Conservation (phyloP, 2,888 invertebrate species). For the Ochropleura leucogaster region DNA sequence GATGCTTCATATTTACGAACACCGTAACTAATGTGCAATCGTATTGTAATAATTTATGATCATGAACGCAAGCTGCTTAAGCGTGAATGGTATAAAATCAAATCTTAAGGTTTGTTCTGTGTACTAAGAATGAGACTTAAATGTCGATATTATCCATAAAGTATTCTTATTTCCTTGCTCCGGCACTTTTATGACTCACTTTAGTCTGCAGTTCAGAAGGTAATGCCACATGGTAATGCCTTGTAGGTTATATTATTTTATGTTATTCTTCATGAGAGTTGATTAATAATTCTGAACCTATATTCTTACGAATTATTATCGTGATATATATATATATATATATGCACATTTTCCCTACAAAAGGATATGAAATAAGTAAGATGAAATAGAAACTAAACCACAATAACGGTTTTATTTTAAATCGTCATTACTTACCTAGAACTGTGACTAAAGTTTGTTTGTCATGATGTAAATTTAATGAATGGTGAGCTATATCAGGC, state of each 20-base stretch:
- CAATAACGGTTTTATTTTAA: constrained; percentile 43
- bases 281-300: neutral
- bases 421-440: constrained; percentile 54
- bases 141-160: constrained; percentile 32
- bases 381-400: constrained; percentile 26
- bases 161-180: constrained; percentile 39
- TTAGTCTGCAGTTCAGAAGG: constrained; percentile 13
- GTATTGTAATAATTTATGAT: constrained; percentile 30
- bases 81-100: constrained; percentile 31
- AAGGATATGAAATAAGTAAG: neutral
- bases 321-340: too few species aligned
- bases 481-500: constrained; percentile 61
- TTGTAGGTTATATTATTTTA: constrained; percentile 28
- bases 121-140: constrained; percentile 28
- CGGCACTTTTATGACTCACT: constrained; percentile 44
- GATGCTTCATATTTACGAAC: constrained; percentile 14
- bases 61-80: constrained; percentile 26
- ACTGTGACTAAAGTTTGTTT: constrained; percentile 64
- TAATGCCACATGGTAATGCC: constrained; percentile 14
- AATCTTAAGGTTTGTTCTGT: constrained; percentile 18
- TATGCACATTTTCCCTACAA: neutral
- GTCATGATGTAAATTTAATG: constrained; percentile 61
- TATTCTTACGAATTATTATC: neutral
- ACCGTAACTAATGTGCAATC: constrained; percentile 17
- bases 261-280: constrained; percentile 26